Base-by-base conservation (phyloP, 2,797 vertebrate species). In the Sebastes melanostomus region DNA sequence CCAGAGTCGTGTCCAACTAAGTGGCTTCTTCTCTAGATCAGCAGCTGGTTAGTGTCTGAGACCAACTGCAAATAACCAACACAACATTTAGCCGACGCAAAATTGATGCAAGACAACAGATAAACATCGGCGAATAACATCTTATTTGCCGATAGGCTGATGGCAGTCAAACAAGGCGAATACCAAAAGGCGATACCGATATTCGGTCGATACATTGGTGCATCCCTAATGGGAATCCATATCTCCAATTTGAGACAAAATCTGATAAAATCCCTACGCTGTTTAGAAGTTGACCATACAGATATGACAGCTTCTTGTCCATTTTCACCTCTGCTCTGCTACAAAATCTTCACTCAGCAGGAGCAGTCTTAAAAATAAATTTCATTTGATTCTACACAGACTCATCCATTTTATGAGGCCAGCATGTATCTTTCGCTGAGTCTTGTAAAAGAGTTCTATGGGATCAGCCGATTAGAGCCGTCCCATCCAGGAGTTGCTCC, bases 321-420 rank as follows among this genome's bases (percentile, higher is more conserved):
- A 55, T 70, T 55, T 69, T 58, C n/a, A 66, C 66, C 67, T 78
- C 68, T 60, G 24, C 20, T 29, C 54, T 58, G 4, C 72, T 9
- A 52, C 20, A 70, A 80, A 69, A 61, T 55, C 42, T 65, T 75
- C 24, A 36, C 75, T 34, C 52, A 42, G 62, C 67, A 18, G 58
- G 16, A 63, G 54, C 8, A 20, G 14, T 62, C 55, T 74, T 73
- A 32, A 70, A 78, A 75, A 67, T 24, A 27, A 2, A 2, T 50
- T 68, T 75, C 16, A 71, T 75, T 70, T n/a, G 29, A 71, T 75
- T 82, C 36, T 29, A 60, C 30, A 59, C 67, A 78, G 25, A 78
- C 27, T 63, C 30, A n/a, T 72, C 42, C 24, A 16, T 73, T 91
- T 89, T 80, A 78, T 6, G 27, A 86, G 61, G 25, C 38, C 59